Conservation (phyloP, 1,140 invertebrate species). For the Hylaeus volcanicus region DNA sequence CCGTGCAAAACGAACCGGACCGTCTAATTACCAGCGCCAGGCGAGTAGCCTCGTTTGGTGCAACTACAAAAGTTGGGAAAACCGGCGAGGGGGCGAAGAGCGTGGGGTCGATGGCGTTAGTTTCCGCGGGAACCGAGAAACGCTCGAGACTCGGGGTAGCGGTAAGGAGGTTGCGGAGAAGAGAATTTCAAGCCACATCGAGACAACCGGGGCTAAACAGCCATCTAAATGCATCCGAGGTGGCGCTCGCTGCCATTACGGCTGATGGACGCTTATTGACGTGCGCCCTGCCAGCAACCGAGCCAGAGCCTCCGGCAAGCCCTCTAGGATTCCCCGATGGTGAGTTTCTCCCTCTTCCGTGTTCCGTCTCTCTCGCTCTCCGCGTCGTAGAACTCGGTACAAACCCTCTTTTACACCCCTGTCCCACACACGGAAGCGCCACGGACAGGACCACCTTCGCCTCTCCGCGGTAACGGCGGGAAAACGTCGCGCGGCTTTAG, state of each 20-base stretch:
- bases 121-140: slow-evolving; percentile 51
- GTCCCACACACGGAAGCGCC: slow-evolving; percentile 2
- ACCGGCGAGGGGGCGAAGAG: slow-evolving; percentile 22
- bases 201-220: slow-evolving; percentile 79
- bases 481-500: slow-evolving; percentile 60
- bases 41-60: slow-evolving; percentile 51
- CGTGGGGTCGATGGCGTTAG: slow-evolving; percentile 39
- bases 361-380: slow-evolving; percentile 22
- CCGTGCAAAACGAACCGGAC: slow-evolving; percentile 62
- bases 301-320: slow-evolving; percentile 66
- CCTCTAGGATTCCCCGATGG: slow-evolving; percentile 64
- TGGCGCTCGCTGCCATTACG: slow-evolving; percentile 81
- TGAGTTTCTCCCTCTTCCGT: slow-evolving; percentile 33
- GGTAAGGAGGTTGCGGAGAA: slow-evolving; percentile 55
- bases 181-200: slow-evolving; percentile 65
- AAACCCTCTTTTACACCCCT: slow-evolving; percentile 7
- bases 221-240: slow-evolving; percentile 82
- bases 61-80: slow-evolving; percentile 56
- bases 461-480: slow-evolving; percentile 47
- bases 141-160: slow-evolving; percentile 48
- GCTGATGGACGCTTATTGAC: slow-evolving; percentile 82
- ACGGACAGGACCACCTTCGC: slow-evolving; percentile 30
- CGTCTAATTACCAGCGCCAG: slow-evolving; percentile 66
- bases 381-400: background rate
- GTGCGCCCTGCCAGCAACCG: slow-evolving; percentile 74